Base-by-base conservation (phyloP, 2,888 invertebrate species). In the Schrankia costaestrigalis region DNA sequence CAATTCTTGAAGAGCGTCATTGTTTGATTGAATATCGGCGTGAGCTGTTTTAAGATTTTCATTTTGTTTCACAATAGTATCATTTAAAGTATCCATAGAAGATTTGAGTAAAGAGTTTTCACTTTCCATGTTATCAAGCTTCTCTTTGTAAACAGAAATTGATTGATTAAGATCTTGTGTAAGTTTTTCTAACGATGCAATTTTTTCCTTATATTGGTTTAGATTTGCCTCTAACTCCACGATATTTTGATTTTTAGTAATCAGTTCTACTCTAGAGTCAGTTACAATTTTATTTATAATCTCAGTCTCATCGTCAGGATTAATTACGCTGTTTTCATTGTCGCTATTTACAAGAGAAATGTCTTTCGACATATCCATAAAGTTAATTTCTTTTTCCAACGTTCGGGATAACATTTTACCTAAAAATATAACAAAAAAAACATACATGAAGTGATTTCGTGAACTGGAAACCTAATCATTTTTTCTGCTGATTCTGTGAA, bases 281-380 rank as follows among this genome's bases (percentile, higher is more conserved):
- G 39, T 35, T 1, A 71, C 40, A 23, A 71, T 43, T 11, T 63
- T 51, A 32, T 41, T 41, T 64, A 65, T 26, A 54, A 45, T 36
- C 46, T 53, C 46, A 1, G 57, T 37, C 28, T 60, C 63, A 26
- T 63, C 59, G 28, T 69, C 66, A 21, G 62, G 19, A 35, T 59
- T 55, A 10, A 47, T 41, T 29, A 64, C 46, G 54, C 69, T 78
- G 34, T 49, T 67, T 46, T 81, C 82, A 38, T 49, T 71, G 41
- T 79, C 80, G 56, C 76, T 82, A 43, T 73, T 71, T 14, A 78
- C 71, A 46, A 77, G 54, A 11, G 77, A 78, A 37, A 78, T 69
- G 30, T 79, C 78, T 60, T 71, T 78, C 15, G 79, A 76, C 48
- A 75, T 66, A 35, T 82, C 76, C 65, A 81, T 71, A 30, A 78